phyloP scores from a whole-genome alignment of 2,888 invertebrate genomes.

The Drosophila antonietae region DNA sequence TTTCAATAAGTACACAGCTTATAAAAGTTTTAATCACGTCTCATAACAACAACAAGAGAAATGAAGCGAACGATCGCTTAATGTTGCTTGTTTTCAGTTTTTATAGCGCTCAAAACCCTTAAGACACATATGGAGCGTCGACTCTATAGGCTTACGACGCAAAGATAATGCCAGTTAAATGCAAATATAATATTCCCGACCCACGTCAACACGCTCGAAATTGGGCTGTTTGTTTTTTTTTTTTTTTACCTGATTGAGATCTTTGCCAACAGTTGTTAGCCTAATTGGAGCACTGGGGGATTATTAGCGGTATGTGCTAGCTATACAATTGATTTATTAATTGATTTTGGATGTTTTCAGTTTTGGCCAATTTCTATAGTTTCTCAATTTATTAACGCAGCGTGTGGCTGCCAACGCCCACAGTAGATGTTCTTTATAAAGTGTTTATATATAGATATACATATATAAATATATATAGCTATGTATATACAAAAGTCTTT shows the following conservation, averaged over 20 bases:
- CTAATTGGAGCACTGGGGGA: slow-evolving; percentile 26
- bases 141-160: slow-evolving; percentile 11
- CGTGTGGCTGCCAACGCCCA: slow-evolving; percentile 67
- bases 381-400: slow-evolving; percentile 42
- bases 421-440: slow-evolving; percentile 31
- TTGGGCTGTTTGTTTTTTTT: slow-evolving; percentile 26
- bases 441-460: slow-evolving; percentile 8
- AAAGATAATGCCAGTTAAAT: slow-evolving; percentile 27
- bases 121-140: slow-evolving; percentile 11
- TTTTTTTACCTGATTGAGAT: slow-evolving; percentile 26
- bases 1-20: slow-evolving; percentile 52
- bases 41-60: slow-evolving; percentile 24
- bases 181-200: slow-evolving; percentile 34
- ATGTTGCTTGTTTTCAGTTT: slow-evolving; percentile 39
- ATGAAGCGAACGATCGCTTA: slow-evolving; percentile 39
- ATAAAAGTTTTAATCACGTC: slow-evolving; percentile 62
- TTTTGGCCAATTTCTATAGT: slow-evolving; percentile 22
- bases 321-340: slow-evolving; percentile 27
- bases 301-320: not conserved
- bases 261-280: not conserved
- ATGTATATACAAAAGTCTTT: slow-evolving; percentile 6
- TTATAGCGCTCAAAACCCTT: slow-evolving; percentile 45
- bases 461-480: slow-evolving; percentile 8
- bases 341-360: slow-evolving; percentile 11
- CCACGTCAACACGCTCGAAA: slow-evolving; percentile 37